phyloP scores from a whole-genome alignment of 2,888 invertebrate genomes.

The Microctonus aethiopoides region DNA sequence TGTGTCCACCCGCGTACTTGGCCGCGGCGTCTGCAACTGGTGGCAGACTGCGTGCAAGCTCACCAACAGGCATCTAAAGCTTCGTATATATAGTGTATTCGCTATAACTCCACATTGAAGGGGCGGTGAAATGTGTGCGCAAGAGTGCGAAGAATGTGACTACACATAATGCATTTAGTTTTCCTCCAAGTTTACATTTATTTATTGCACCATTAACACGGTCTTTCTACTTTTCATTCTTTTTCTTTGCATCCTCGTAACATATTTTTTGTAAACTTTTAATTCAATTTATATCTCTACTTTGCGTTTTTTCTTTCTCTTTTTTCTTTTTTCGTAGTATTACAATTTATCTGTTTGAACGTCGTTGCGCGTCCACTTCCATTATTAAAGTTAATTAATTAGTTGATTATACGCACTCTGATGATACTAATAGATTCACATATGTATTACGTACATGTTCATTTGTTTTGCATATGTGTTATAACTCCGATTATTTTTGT shows the following conservation, averaged over 20 bases:
- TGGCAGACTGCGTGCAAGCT: conserved; percentile 54
- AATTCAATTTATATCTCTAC: neutral
- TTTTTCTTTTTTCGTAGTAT: neutral
- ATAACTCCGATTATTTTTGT: neutral
- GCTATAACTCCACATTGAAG: conserved; percentile 46
- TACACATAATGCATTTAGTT: neutral
- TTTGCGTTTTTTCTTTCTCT: neutral
- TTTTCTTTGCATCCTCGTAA: neutral
- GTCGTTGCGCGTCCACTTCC: neutral
- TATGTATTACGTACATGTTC: neutral
- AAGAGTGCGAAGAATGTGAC: conserved; percentile 2
- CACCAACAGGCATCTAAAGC: conserved; percentile 43
- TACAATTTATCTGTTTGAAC: neutral
- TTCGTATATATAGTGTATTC: conserved; percentile 46
- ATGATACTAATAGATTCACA: neutral
- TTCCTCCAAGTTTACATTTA: neutral
- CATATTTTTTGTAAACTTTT: neutral
- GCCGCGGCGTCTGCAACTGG: conserved; percentile 59
- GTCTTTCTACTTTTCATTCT: neutral
- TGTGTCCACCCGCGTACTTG: conserved; percentile 10
- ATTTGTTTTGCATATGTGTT: neutral
- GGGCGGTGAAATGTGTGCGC: conserved; percentile 37
- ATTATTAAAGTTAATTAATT: neutral
- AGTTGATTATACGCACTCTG: neutral
- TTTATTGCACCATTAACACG: neutral